phyloP scores from a whole-genome alignment of 2,113 vertebrate species.

The Procavia capensis region DNA sequence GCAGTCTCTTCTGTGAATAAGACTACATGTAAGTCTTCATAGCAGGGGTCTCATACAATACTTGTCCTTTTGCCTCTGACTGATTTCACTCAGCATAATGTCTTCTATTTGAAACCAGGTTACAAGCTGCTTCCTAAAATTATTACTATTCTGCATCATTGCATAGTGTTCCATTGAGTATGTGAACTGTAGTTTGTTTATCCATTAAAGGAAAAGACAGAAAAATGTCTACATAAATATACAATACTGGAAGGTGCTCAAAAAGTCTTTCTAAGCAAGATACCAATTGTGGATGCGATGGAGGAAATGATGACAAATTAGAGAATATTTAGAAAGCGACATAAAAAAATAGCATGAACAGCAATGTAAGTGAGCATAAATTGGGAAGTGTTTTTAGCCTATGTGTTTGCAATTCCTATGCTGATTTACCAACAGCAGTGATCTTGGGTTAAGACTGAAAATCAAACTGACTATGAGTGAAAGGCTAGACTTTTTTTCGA shows the following conservation, averaged over 20 bases:
- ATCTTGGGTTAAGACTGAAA: background rate
- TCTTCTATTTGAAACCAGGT: too few species aligned
- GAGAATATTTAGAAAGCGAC: background rate
- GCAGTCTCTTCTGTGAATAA: too few species aligned
- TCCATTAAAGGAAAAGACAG: background rate
- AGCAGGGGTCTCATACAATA: too few species aligned
- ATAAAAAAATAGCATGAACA: background rate
- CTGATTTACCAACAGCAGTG: background rate
- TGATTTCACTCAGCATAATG: too few species aligned
- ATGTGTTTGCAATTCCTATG: accelerated
- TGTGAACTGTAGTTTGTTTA: too few species aligned
- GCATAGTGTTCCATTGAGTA: too few species aligned
- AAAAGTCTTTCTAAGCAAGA: background rate
- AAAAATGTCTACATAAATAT: background rate
- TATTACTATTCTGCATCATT: too few species aligned
- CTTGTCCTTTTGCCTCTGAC: too few species aligned
- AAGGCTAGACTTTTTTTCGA: background rate
- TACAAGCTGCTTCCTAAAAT: too few species aligned
- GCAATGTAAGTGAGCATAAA: background rate
- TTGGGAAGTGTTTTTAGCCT: background rate
- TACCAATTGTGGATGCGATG: background rate
- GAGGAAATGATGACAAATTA: background rate
- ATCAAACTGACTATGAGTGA: background rate
- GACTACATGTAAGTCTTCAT: too few species aligned
- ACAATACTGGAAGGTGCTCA: background rate